Conservation (phyloP, 2,797 vertebrate genomes). For the Sebastes trivittatus region DNA sequence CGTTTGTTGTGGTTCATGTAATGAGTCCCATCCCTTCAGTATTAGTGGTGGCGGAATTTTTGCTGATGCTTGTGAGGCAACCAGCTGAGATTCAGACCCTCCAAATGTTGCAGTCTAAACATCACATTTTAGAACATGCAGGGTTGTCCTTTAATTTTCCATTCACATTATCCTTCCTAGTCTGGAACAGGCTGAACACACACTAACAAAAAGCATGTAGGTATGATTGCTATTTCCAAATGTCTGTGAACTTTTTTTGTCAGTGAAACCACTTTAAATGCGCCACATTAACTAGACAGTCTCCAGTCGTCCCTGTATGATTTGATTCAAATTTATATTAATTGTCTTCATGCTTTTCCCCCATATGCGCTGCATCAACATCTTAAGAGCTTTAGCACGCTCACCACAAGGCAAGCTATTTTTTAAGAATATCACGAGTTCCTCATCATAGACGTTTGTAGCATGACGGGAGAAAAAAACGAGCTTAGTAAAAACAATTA, state of each 20-base stretch:
- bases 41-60: background rate
- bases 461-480: background rate
- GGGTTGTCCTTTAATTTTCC: background rate
- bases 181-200: background rate
- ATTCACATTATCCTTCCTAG: background rate
- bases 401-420: conserved; percentile 12
- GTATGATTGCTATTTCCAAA: background rate
- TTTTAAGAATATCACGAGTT: conserved; percentile 8
- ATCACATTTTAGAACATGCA: background rate
- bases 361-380: conserved; percentile 14
- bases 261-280: conserved; percentile 12
- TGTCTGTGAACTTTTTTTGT: background rate
- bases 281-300: background rate
- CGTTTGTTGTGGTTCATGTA: conserved; percentile 3
- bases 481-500: conserved; percentile 5
- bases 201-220: background rate
- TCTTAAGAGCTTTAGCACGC: background rate
- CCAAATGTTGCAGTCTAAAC: background rate
- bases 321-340: conserved; percentile 3
- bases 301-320: background rate
- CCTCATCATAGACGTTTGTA: background rate
- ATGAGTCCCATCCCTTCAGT: background rate
- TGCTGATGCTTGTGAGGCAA: background rate
- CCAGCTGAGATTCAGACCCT: background rate
- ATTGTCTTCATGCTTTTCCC: conserved; percentile 19